Base-by-base conservation (phyloP, 2,797 vertebrate species). In the Paratrypauchen microcephalus region DNA sequence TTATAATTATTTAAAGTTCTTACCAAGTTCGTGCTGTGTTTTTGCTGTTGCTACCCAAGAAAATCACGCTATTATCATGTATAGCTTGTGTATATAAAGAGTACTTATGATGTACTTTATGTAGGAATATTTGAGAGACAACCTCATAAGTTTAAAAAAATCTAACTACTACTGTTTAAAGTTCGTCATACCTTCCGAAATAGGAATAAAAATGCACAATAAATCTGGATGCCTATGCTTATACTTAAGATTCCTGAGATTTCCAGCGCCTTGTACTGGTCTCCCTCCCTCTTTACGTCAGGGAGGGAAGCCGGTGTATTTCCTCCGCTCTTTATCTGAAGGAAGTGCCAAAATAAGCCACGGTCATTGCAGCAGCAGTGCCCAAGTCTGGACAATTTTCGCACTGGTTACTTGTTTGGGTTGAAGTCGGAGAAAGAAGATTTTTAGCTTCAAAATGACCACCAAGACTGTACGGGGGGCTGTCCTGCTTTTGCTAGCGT, bases 281-380 rank as follows among this genome's bases (percentile, higher is more conserved):
- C 74, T 70, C 78, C 84, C 79, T 75, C 74, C 81, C 78, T 74
- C 77, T 80, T 71, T 92, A 93, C 93, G 91, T 94, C 96, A 95
- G 94, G 54, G 90, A 80, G 93, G 93, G 93, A 95, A 95, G 88
- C 86, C 82, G 87, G 76, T 89, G 89, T 85, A 90, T 95, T 96
- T 96, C 96, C 96, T 95, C 89, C 89, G 71, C 90, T 94, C 93
- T 94, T 94, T 96, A 95, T 94, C 94, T 90, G 90, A 85, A 91
- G 92, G 92, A 93, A 95, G 92, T 91, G 91, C 91, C 92, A 90
- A 92, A 96, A 95, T 95, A 95, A 95, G 93, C 91, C 92, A 86
- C 89, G 86, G 90, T 84, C 80, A 89, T 70, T 26, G 19, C 58
- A 60, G 57, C 57, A 32, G 58, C 86, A 79, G 82, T 65, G 69